phyloP scores from a whole-genome alignment of 2,797 vertebrate species.

The Graptemys geographica region DNA sequence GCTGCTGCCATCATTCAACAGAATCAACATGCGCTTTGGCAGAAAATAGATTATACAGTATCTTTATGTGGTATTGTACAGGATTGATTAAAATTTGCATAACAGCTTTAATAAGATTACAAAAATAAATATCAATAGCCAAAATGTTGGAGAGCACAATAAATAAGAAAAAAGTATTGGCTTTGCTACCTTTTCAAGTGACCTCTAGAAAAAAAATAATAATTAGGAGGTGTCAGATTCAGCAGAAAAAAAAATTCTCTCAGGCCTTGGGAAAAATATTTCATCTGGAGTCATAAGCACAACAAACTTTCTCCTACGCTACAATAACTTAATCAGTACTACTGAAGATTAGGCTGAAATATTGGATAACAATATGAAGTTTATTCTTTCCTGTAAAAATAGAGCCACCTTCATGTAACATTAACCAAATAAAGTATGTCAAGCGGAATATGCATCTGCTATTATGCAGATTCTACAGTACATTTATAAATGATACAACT shows the following conservation, averaged over 20 bases:
- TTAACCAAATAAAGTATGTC: background rate
- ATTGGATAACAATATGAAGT: background rate
- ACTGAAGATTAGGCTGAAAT: constrained; percentile 57
- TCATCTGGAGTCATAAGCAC: constrained; percentile 53
- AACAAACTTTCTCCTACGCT: constrained; percentile 44
- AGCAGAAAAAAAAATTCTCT: constrained; percentile 37
- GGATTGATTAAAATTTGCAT: constrained; percentile 52
- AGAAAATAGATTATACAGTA: constrained; percentile 34
- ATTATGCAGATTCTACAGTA: background rate
- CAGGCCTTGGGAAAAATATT: constrained; percentile 38
- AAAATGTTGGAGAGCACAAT: constrained; percentile 21
- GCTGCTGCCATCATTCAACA: background rate
- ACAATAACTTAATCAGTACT: constrained; percentile 64
- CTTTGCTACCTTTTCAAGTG: constrained; percentile 57
- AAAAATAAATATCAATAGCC: constrained; percentile 41
- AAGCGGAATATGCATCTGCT: background rate
- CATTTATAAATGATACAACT: background rate
- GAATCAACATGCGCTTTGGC: constrained; percentile 45
- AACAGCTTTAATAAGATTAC: constrained; percentile 11
- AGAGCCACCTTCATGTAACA: background rate
- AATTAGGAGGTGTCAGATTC: constrained; percentile 25
- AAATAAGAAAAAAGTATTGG: constrained; percentile 42
- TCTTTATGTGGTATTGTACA: constrained; percentile 41
- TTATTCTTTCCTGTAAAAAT: constrained; percentile 18
- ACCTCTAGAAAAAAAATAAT: constrained; percentile 43